Base-by-base conservation (phyloP, 2,797 vertebrate genomes). In the Nasua narica region DNA sequence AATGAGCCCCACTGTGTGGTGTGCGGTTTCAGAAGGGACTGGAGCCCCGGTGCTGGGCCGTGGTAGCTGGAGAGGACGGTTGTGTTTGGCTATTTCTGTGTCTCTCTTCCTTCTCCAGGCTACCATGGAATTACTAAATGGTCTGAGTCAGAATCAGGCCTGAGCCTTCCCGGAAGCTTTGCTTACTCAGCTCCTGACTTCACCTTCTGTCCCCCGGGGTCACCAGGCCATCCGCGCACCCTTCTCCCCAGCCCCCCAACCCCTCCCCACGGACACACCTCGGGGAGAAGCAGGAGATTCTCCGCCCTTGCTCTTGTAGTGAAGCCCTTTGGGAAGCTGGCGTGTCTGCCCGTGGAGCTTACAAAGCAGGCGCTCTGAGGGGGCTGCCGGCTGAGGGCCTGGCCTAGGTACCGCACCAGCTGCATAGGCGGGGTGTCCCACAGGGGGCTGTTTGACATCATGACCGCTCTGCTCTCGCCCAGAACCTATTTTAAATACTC, bases 1-100 rank as follows among this genome's bases (percentile, higher is more conserved):
- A 29, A 35, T 25, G 25, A 81, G 43, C 29, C 18, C n/a, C 27
- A 16, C 29, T 10, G 32, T 18, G 0, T 29, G 13, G 27, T 5
- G 6, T 62, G 37, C 50, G n/a, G 82, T 72, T 87, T 65, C 76
- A 92, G 72, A 83, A 88, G 21, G 21, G 43, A 21, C 67, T 62
- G 13, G 37, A 21, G 37, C n/a, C 16, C 69, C 70, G 21, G 62
- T 0, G 1, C 48, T 16, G 43, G 40, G 13, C 46, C 25, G 1
- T 0, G 12, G 37, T 32, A 32, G 3, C 74, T 82, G 35, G 87
- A 89, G 77, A 60, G 10, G 19, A 60, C 9, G 19, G 5, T 14
- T 83, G 40, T 15, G 13, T 32, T 72, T 77, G 13, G 32, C 40
- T 48, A 23, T 74, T 78, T 56, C 10, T 50, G 15, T 46, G 35